These are phyloP conservation scores for Phoxinus dragarum DNA, from an alignment of 2,797 vertebrate species.

Conservation along the genomic window DNA sequence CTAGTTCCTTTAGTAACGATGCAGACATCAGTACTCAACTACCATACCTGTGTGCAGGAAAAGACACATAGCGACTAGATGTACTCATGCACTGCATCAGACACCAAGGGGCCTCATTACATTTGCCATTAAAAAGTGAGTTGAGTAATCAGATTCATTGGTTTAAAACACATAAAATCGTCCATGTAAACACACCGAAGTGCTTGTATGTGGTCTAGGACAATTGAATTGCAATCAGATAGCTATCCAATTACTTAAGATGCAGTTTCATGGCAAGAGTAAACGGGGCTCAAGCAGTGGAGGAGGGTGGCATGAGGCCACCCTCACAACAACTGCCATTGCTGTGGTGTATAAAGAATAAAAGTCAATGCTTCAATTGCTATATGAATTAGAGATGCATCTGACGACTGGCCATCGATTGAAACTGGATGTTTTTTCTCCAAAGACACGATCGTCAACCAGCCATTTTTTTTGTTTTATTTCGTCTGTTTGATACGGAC, in stretches of 20 bases:
- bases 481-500: neutral
- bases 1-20: neutral
- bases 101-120: neutral
- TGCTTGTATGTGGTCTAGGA: conserved; percentile 23
- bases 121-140: conserved; percentile 13
- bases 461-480: neutral
- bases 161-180: conserved; percentile 19
- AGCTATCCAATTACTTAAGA: conserved; percentile 30
- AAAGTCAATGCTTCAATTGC: neutral
- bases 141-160: neutral
- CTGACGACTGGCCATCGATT: too few relatives aligned
- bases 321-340: neutral
- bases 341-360: neutral
- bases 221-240: conserved; percentile 31
- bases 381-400: neutral
- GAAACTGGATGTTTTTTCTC: too few relatives aligned
- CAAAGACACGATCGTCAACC: too few relatives aligned
- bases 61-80: neutral
- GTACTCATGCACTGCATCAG: neutral
- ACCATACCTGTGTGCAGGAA: neutral
- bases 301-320: conserved; percentile 8
- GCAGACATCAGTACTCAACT: neutral
- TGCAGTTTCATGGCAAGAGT: conserved; percentile 8
- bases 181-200: conserved; percentile 29
- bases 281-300: neutral